Base-by-base conservation (phyloP, 2,797 vertebrate genomes). In the Lycodopsis pacificus region DNA sequence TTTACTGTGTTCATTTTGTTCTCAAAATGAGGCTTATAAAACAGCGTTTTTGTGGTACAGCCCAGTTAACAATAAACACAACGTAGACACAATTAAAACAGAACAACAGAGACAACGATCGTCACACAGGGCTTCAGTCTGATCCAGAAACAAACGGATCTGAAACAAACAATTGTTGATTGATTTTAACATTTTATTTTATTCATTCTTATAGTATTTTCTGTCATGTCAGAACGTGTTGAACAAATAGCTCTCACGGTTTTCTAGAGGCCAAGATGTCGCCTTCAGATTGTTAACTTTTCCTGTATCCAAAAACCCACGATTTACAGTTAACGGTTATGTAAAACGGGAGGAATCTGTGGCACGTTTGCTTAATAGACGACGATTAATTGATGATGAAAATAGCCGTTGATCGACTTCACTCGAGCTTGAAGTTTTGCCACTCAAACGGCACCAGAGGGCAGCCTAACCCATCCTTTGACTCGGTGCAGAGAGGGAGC, bases 381-480 rank as follows among this genome's bases (percentile, higher is more conserved):
- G 6, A 40, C 1, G 2, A 49, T 62, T 22, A 42, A 61, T 9
- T 2, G 25, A 14, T 44, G 3, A 70, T 46, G 4, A 40, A 61
- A 22, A 30, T 1, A 13, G 1, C 19, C 13, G 7, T 3, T 22
- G 10, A 67, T 40, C 57, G 3, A 19, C 76, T 5, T 63, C 20
- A 8, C 2, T 40, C 7, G 4, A 17, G 13, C 64, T 22, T 32
- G 64, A 22, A 1, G 22, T 22, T 36, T 11, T 38, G 65, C 49
- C 4, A 7, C n/a, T 57, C 11, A 67, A 22, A 0, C 1, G 25
- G 0, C 92, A 91, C 12, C 79, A 92, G 92, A 79, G 87, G 91
- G 91, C 87, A 71, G 69, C 49, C 30, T 67, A 62, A 27, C 40
- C 68, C 63, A 12, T 59, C 6, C 1, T 64, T 69, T 51, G 2